Percentiles rank a stretch among this genome's conserved stretches.
Conservation (phyloP, 1,140 invertebrate genomes). For the Eulimnadia texana region DNA sequence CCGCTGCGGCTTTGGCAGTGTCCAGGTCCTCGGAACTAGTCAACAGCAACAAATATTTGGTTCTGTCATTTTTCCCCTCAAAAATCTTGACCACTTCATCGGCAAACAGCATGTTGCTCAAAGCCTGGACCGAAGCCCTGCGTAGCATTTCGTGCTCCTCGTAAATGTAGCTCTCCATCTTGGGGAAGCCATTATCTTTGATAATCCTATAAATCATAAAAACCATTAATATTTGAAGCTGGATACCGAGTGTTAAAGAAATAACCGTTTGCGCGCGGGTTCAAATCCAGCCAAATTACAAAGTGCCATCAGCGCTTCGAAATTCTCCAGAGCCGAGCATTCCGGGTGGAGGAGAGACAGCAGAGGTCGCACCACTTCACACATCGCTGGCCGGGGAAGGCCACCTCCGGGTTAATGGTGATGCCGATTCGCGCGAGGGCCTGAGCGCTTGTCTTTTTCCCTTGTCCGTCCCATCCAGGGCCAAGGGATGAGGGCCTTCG, state of each 20-base stretch:
- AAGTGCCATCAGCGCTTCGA: slow-evolving; percentile 87
- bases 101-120: slow-evolving; percentile 77
- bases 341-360: slow-evolving; percentile 72
- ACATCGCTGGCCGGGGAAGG: slow-evolving; percentile 78
- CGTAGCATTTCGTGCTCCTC: slow-evolving; percentile 83
- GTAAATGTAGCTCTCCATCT: slow-evolving; percentile 84
- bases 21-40: slow-evolving; percentile 62
- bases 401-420: slow-evolving; percentile 91
- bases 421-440: slow-evolving; percentile 88
- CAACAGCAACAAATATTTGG: slow-evolving; percentile 71
- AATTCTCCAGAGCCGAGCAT: slow-evolving; percentile 85
- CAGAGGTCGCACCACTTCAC: slow-evolving; percentile 85
- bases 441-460: slow-evolving; percentile 86
- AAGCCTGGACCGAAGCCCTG: slow-evolving; percentile 73
- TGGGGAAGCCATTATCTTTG: slow-evolving; percentile 69
- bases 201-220: slow-evolving; percentile 42
- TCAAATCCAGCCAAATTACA: slow-evolving; percentile 87
- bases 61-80: slow-evolving; percentile 75
- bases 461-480: slow-evolving; percentile 68
- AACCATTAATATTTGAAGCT: not conserved
- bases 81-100: slow-evolving; percentile 50
- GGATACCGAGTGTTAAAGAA: not conserved
- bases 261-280: slow-evolving; percentile 47
- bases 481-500: slow-evolving; percentile 60
- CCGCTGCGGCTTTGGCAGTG: slow-evolving; percentile 74